Conservation (phyloP, 2,113 vertebrate genomes). For the Siniperca knerii region DNA sequence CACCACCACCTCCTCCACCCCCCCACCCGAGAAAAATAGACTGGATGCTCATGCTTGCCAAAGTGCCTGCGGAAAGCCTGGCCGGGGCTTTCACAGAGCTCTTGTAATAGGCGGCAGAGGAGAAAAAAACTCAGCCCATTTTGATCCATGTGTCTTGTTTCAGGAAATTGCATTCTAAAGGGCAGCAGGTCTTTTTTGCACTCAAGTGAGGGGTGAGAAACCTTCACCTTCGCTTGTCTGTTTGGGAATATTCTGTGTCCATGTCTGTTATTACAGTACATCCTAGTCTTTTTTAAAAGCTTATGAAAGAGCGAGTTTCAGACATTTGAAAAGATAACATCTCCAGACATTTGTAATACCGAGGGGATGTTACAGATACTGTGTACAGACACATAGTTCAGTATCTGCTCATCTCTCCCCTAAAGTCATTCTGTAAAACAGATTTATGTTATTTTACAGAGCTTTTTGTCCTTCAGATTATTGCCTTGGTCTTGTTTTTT, state of each 20-base stretch:
- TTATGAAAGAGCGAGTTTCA: slow-evolving; percentile 24
- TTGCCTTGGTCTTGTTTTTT: slow-evolving; percentile 28
- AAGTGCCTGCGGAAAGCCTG: slow-evolving; percentile 75
- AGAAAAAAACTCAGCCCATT: slow-evolving; percentile 56
- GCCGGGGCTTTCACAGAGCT: slow-evolving; percentile 68
- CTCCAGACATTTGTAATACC: slow-evolving; percentile 61
- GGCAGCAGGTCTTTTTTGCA: slow-evolving; percentile 63
- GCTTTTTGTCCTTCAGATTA: slow-evolving; percentile 36
- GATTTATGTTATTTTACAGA: slow-evolving; percentile 41
- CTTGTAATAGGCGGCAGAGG: slow-evolving; percentile 65
- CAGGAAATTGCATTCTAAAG: slow-evolving; percentile 81
- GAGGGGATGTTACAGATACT: slow-evolving; percentile 24
- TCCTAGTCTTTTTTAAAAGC: background rate
- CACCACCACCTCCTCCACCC: slow-evolving; percentile 9
- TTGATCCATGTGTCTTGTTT: slow-evolving; percentile 77
- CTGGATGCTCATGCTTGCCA: slow-evolving; percentile 73
- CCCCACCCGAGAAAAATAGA: slow-evolving; percentile 69
- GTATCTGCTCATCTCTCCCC: slow-evolving; percentile 61
- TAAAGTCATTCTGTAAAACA: slow-evolving; percentile 50
- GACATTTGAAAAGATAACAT: slow-evolving; percentile 54
- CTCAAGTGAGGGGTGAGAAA: slow-evolving; percentile 57
- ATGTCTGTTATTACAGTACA: slow-evolving; percentile 31
- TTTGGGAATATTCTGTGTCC: slow-evolving; percentile 47
- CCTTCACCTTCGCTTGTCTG: slow-evolving; percentile 62
- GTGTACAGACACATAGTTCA: slow-evolving; percentile 7